phyloP scores from a whole-genome alignment of 2,888 invertebrate genomes.

The Drosophila suboccidentalis region DNA sequence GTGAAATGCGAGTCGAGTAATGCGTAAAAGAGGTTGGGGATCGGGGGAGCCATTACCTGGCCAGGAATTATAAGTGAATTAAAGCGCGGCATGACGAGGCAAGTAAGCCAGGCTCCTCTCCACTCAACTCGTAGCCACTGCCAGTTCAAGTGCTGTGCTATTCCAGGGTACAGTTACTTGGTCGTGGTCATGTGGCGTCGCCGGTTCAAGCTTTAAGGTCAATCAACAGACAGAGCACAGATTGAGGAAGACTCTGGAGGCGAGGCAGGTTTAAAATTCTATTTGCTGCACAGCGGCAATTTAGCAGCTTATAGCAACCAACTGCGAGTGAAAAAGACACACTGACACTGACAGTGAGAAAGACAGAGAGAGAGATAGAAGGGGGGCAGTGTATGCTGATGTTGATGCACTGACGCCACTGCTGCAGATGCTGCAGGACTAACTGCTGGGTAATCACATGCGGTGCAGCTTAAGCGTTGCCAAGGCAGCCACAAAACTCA shows the following conservation, averaged over 20 bases:
- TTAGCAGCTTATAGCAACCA: conserved; percentile 58
- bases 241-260: conserved; percentile 4
- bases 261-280: conserved; percentile 67
- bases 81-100: conserved; percentile 48
- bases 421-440: conserved; percentile 53
- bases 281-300: conserved; percentile 77
- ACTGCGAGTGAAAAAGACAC: conserved; percentile 12
- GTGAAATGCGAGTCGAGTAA: conserved; percentile 69
- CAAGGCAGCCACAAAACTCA: conserved; percentile 55
- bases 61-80: conserved; percentile 70
- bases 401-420: conserved; percentile 41
- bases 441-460: conserved; percentile 81
- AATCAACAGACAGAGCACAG: conserved; percentile 51
- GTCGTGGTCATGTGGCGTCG: conserved; percentile 46
- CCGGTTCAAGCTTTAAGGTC: conserved; percentile 71
- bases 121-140: conserved; percentile 19
- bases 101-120: conserved; percentile 18
- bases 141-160: conserved; percentile 33
- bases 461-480: conserved; percentile 72
- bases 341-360: background rate
- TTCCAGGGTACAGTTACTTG: conserved; percentile 62
- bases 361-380: background rate
- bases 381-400: conserved; percentile 35
- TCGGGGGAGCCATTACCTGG: background rate
- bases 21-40: conserved; percentile 31